Evolutionary conservation across 1,140 invertebrate species (phyloP), one percentile per base, ranked within the genome.

Genomic region (Archivesica marissinica): DNA sequence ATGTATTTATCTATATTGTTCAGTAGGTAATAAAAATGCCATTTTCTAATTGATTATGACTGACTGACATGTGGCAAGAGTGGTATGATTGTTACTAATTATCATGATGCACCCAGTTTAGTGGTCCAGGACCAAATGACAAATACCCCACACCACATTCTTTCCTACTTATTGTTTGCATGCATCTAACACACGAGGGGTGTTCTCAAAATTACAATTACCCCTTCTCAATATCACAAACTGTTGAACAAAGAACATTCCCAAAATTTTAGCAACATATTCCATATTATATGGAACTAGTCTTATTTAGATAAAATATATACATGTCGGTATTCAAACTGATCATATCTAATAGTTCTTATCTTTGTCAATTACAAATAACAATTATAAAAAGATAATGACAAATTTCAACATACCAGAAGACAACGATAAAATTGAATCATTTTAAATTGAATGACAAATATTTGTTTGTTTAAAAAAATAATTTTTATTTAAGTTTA

Each of bases 121-220:
- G 30, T 72, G 20, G 25, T 30, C 68, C n/a, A 17, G 41, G 20
- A 66, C 3, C 28, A 66, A 66, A 66, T 66, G 61, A 66, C 61
- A 66, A n/a, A n/a, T n/a, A n/a, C n/a, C n/a, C n/a, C n/a, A 7
- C 28, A 28, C 15, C 11, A 61, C 61, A 39, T 66, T 38, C 41
- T 66, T 66, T 35, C 35, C 35, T 38, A 30, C 61, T 66, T 33
- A 20, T 39, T 68, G 35, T 56, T 78, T 15, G 38, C 35, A 78
- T 44, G 0, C 28, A 28, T 23, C 30, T 28, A 0, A 30, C 0
- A 11, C n/a, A 20, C 17, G 39, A 79, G 76, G 76, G 76, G 76
- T 23, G 56, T 44, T 79, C 76, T 79, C 76, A 79, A 79, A 44
- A 66, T 79, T 44, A 64, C 44, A 3, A 50, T 47, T 75, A n/a